Evolutionary conservation across 2,797 vertebrate species (phyloP), one percentile per base, ranked within the genome.

Genomic region (Phalloptychus januarius): DNA sequence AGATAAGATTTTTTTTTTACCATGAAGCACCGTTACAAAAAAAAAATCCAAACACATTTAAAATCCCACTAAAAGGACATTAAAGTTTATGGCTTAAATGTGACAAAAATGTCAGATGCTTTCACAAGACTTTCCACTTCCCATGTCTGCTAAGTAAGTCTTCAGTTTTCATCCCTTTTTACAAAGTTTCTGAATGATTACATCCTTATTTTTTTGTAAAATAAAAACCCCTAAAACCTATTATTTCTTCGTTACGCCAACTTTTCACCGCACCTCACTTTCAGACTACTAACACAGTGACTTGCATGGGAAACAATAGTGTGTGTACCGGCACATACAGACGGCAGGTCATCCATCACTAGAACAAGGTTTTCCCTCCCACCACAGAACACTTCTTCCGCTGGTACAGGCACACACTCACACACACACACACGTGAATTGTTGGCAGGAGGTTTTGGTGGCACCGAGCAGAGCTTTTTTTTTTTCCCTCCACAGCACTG

Each of bases 301-400:
- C n/a, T 67, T 50, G 5, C 56, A 40, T 5, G 13, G 77, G 63
- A 23, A 18, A 61, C 45, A 77, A 40, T 65, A 70, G 50, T 74
- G 75, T 58, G 72, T 56, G 31, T 12, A 31, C 2, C 3, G 61
- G 61, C 38, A 69, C 50, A 75, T 79, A 81, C 25, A 52, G 46
- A 33, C 33, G 8, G 73, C n/a, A 72, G 38, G 86, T 86, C 92
- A 93, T 94, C 91, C 87, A 93, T 94, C 92, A 94, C 80, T 36
- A 10, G 83, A 80, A 72, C 71, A 78, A 76, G 67, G 79, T 83
- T 76, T 88, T 11, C 79, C 91, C 89, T 87, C 89, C 91, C 83
- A 91, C 90, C 85, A 89, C 87, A 90, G 86, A 91, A 91, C 94
- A 94, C 90, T 90, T 90, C 87, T 95, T 95, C 93, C 93, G 88